phyloP scores from a whole-genome alignment of 2,888 invertebrate genomes.

The Nymphalis c-album region DNA sequence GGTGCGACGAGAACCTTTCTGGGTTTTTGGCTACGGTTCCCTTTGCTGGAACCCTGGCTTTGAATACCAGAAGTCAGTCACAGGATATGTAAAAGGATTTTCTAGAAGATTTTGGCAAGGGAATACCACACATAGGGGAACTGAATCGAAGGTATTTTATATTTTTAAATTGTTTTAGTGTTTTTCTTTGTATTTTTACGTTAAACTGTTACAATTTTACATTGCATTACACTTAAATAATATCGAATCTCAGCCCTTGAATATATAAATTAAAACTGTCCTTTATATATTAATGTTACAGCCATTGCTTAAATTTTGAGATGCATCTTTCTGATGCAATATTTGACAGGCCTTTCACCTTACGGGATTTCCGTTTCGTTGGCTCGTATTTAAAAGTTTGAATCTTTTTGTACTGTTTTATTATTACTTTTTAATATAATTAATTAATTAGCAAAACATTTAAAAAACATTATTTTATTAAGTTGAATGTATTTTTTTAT shows the following conservation, averaged over 20 bases:
- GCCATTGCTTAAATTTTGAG: neutral
- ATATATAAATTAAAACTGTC: no score
- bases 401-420: no score
- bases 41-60: slow-evolving; percentile 98
- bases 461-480: no score
- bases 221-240: no score
- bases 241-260: no score
- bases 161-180: neutral
- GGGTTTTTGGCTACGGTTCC: slow-evolving; percentile 98
- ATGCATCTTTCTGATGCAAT: slow-evolving; percentile 39
- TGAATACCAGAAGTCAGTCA: slow-evolving; percentile 87
- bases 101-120: slow-evolving; percentile 96
- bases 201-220: neutral
- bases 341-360: slow-evolving; percentile 43
- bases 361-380: slow-evolving; percentile 17
- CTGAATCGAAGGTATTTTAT: slow-evolving; percentile 84
- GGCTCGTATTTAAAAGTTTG: neutral
- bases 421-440: no score
- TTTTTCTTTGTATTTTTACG: neutral
- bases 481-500: no score
- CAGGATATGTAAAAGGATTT: slow-evolving; percentile 92
- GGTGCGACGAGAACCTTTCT: slow-evolving; percentile 80
- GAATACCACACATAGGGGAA: slow-evolving; percentile 90
- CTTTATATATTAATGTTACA: neutral
- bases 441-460: no score